Evolutionary conservation across 2,113 vertebrate genomes (phyloP).

Genomic region (Scophthalmus maximus): DNA sequence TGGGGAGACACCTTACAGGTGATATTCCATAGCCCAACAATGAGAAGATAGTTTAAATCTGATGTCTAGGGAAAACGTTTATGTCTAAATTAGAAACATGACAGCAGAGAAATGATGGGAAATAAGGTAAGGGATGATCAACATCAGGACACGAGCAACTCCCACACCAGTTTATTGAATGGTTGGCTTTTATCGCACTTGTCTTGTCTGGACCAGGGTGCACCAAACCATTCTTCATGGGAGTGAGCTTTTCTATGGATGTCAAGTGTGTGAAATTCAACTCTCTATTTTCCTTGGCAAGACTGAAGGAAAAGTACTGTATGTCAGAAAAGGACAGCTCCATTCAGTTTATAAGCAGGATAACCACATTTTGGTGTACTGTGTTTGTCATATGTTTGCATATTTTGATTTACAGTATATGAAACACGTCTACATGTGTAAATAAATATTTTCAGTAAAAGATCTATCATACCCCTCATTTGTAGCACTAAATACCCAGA

Average conservation of each 20-base stretch:
- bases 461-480: neutral
- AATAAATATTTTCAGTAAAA: neutral
- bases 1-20: too few relatives aligned
- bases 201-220: too few relatives aligned
- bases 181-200: neutral
- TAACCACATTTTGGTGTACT: too few relatives aligned
- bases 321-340: conserved; percentile 15
- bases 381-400: neutral
- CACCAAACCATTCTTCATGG: neutral
- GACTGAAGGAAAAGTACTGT: conserved; percentile 27
- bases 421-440: too few relatives aligned
- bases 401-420: neutral
- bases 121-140: too few relatives aligned
- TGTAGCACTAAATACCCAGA: neutral
- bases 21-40: too few relatives aligned
- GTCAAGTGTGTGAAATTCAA: conserved; percentile 13
- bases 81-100: neutral
- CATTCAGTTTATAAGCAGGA: conserved; percentile 19
- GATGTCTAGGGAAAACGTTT: too few relatives aligned
- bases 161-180: neutral
- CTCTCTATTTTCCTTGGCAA: conserved; percentile 49
- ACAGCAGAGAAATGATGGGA: neutral
- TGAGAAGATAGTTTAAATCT: neutral
- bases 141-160: too few relatives aligned
- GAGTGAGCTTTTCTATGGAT: neutral